Evolutionary conservation across 2,113 vertebrate species (phyloP).

Genomic region (Oreocharis arfaki): DNA sequence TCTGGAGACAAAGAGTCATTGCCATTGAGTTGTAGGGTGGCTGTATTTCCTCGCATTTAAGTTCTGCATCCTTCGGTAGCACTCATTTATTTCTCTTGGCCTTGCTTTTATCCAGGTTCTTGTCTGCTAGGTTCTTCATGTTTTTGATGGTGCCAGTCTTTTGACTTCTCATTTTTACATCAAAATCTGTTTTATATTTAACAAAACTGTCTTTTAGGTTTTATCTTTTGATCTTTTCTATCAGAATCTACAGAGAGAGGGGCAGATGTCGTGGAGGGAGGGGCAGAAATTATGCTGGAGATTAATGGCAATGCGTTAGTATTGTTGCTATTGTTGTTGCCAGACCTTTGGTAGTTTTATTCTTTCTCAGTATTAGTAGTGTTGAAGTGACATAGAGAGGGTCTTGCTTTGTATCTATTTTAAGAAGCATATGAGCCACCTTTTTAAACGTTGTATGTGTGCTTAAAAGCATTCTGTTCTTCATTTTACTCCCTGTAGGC

Average conservation of each 20-base stretch:
- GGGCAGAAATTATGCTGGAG: background rate
- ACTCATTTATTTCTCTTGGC: background rate
- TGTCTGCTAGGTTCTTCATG: background rate
- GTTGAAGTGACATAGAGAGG: background rate
- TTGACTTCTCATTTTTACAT: background rate
- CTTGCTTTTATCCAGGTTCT: background rate
- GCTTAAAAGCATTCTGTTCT: constrained; percentile 24
- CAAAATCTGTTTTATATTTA: background rate
- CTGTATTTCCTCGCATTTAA: background rate
- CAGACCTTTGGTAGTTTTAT: background rate
- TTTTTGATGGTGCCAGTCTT: background rate
- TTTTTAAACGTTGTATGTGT: background rate
- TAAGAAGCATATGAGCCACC: background rate
- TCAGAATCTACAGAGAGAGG: background rate
- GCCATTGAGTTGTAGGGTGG: background rate
- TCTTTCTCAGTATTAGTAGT: background rate
- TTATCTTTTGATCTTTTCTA: constrained; percentile 43
- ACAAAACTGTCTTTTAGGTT: background rate
- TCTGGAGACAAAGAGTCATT: constrained; percentile 44
- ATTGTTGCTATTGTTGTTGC: background rate
- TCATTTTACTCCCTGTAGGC: constrained; percentile 74
- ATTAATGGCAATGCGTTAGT: background rate
- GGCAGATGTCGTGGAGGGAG: background rate
- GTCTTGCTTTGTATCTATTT: constrained; percentile 7
- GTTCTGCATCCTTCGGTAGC: background rate